These are phyloP conservation scores for Heterodera carotae DNA, from an alignment of 1,140 invertebrate genomes.

Conservation along the genomic window DNA sequence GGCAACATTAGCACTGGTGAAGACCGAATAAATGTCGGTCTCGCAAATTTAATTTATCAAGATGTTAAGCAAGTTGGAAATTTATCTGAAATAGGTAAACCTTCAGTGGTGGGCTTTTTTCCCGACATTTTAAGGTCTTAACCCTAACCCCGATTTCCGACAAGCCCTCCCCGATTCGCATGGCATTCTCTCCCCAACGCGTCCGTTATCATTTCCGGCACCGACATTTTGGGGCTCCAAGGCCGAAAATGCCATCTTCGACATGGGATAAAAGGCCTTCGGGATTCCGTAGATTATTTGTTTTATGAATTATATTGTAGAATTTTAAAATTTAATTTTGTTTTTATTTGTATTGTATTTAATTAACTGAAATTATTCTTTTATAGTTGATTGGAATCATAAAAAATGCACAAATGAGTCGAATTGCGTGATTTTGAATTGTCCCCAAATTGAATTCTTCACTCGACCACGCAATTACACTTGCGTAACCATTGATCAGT, in stretches of 20 bases:
- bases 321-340: too few species aligned
- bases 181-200: too few species aligned
- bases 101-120: neutral
- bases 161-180: too few species aligned
- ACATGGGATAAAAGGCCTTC: too few species aligned
- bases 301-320: neutral
- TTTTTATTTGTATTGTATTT: too few species aligned
- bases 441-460: slow-evolving; percentile 55
- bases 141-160: too few species aligned
- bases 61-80: slow-evolving; percentile 8
- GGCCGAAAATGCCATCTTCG: too few species aligned
- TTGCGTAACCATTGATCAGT: slow-evolving; percentile 50
- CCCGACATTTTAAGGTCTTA: too few species aligned
- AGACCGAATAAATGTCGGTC: slow-evolving; percentile 32
- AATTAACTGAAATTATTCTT: too few species aligned
- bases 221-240: too few species aligned
- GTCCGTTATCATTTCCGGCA: too few species aligned
- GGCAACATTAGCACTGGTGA: neutral
- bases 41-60: slow-evolving; percentile 59
- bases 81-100: neutral
- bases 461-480: slow-evolving; percentile 38
- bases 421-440: slow-evolving; percentile 57
- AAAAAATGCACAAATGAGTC: slow-evolving; percentile 45
- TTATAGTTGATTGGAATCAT: slow-evolving; percentile 55
- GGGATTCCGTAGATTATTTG: too few species aligned